Conservation (phyloP, 1,140 invertebrate genomes). For the Gryllus bimaculatus region DNA sequence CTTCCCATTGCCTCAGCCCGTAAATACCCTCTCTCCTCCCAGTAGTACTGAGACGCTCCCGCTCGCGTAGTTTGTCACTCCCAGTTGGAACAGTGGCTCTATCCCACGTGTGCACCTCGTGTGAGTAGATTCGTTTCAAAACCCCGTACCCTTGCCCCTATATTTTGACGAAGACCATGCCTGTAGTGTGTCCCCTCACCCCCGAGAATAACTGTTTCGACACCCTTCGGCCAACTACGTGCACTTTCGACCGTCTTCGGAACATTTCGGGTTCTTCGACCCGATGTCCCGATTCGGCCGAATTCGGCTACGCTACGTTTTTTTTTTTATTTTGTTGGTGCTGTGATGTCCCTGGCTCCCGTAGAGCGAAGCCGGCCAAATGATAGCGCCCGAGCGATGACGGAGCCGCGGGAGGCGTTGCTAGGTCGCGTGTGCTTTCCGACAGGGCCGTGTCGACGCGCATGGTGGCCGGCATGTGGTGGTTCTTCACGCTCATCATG, state of each 20-base stretch:
- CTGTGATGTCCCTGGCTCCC: background rate
- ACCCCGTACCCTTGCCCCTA: background rate
- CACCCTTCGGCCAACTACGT: background rate
- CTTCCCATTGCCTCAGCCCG: too few relatives aligned
- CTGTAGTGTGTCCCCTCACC: too few relatives aligned
- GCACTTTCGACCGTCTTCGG: background rate
- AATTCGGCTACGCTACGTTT: background rate
- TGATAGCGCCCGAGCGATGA: background rate
- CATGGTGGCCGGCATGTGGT: constrained; percentile 80
- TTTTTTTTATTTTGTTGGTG: background rate
- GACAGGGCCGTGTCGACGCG: constrained; percentile 60
- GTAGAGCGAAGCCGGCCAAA: background rate
- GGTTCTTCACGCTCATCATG: constrained; percentile 95
- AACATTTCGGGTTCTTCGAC: background rate
- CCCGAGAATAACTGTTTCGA: background rate
- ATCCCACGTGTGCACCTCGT: background rate
- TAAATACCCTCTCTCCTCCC: background rate
- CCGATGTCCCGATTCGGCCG: background rate
- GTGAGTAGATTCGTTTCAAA: background rate
- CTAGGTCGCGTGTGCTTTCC: constrained; percentile 14
- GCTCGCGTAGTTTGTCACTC: background rate
- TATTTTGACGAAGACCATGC: too few relatives aligned
- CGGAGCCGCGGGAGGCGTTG: background rate
- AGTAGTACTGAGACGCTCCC: background rate
- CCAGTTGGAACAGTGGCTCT: background rate